Base-by-base conservation (phyloP, 2,113 vertebrate species). In the Columba livia region DNA sequence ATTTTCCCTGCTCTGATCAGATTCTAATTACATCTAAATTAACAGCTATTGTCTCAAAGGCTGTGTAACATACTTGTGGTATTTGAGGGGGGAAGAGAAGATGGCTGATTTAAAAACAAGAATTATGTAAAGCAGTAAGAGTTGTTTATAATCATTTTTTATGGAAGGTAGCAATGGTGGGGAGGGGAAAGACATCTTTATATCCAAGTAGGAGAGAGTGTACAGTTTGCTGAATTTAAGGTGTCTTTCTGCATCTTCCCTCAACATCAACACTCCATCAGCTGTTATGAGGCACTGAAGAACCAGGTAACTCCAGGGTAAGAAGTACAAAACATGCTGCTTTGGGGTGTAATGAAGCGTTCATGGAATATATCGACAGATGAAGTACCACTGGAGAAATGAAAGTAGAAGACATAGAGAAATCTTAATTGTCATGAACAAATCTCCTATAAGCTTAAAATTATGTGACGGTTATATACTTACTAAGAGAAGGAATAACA, bases 1-100 rank as follows among this genome's bases (percentile, higher is more conserved):
- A 65, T 93, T 93, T 88, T 93, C 94, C 81, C 51, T 83, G 67
- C 73, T 88, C 93, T 94, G 90, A 97, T 97, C 97, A 96, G 92
- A 96, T 88, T 96, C 91, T 94, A 97, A 97, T 95, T 93, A 79
- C 80, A 95, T 87, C 36, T 62, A 93, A 96, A 96, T 94, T 93
- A 88, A 88, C 61, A 72, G 72, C 93, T 91, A 94, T 97, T 96
- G 93, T 94, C 92, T 97, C 85, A 94, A 95, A 91, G 77, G 75
- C 81, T 94, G 56, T 95, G 73, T 77, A 93, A 96, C 89, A 91
- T 94, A 91, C 80, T 97, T 96, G 94, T 80, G 93, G 94, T 50
- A 38, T 77, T 87, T n/a, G 40, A 32, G 6, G 31, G 48, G 71
- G 58, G 19, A 75, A 40, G 50, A 89, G 75, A 93, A 94, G 62